Evolutionary conservation across 2,797 vertebrate genomes (phyloP).

Genomic region (Masticophis lateralis): DNA sequence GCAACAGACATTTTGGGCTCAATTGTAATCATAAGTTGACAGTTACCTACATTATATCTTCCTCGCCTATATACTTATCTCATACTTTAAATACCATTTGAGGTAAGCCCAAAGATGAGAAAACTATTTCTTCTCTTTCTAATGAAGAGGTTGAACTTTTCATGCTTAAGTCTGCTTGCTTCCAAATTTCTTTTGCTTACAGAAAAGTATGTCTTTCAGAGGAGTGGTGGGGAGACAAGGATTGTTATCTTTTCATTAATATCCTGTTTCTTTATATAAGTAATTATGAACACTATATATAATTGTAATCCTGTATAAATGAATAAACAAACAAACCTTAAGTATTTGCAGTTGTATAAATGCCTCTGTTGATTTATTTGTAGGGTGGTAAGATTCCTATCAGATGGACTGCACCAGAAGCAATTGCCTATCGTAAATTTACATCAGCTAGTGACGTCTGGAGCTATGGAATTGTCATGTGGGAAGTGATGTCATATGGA

Average conservation of each 20-base stretch:
- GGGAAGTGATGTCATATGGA: slow-evolving; percentile 40
- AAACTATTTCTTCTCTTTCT: neutral
- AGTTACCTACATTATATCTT: neutral
- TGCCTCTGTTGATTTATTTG: slow-evolving; percentile 35
- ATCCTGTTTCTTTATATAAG: slow-evolving; percentile 8
- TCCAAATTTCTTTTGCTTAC: slow-evolving; percentile 9
- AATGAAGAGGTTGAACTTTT: neutral
- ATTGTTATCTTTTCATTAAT: slow-evolving; percentile 24
- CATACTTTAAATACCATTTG: neutral
- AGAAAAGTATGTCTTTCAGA: slow-evolving; percentile 32
- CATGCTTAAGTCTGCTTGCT: neutral
- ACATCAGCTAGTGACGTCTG: slow-evolving; percentile 90
- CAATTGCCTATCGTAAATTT: slow-evolving; percentile 77
- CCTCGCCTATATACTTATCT: neutral
- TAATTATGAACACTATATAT: neutral
- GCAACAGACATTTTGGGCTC: neutral
- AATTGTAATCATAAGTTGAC: neutral
- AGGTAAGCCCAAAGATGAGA: neutral
- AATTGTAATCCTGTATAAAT: neutral
- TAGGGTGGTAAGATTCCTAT: slow-evolving; percentile 98
- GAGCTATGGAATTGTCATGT: slow-evolving; percentile 91
- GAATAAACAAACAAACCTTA: neutral
- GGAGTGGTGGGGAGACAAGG: neutral
- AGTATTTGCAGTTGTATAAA: slow-evolving; percentile 21
- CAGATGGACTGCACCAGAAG: slow-evolving; percentile 97